These are phyloP conservation scores for Origma solitaria DNA, from an alignment of 2,113 vertebrate species.

Conservation along the genomic window DNA sequence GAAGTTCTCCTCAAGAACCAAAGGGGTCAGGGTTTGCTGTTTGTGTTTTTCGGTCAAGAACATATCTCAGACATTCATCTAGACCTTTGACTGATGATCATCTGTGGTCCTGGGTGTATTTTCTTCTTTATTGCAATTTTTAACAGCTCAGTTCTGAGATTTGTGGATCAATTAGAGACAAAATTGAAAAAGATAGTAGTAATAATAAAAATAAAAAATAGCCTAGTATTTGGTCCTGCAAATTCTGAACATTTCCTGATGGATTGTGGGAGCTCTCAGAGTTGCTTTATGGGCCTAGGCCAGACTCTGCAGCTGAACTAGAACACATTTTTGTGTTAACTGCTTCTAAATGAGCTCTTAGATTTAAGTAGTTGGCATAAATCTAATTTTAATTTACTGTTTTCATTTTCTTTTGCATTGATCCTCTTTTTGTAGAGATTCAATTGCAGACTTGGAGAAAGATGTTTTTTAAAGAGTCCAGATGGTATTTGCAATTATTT, in stretches of 20 bases:
- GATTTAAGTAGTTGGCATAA: slow-evolving; percentile 50
- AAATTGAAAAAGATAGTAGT: background rate
- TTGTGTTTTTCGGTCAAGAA: background rate
- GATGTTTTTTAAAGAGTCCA: slow-evolving; percentile 36
- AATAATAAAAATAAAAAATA: background rate
- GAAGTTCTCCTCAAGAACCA: background rate
- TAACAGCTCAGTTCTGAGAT: background rate
- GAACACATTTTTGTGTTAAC: slow-evolving; percentile 40
- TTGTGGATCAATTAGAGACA: background rate
- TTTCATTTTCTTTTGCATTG: slow-evolving; percentile 51
- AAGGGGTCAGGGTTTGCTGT: background rate
- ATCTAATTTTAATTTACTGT: slow-evolving; percentile 49
- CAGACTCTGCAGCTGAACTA: slow-evolving; percentile 1
- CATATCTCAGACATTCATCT: background rate
- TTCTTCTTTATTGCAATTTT: background rate
- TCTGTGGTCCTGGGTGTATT: background rate
- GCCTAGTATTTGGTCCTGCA: background rate
- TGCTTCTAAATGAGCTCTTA: slow-evolving; percentile 55
- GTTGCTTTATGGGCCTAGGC: background rate
- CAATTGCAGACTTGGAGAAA: slow-evolving; percentile 38
- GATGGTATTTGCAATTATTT: slow-evolving; percentile 58
- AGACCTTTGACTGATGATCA: background rate
- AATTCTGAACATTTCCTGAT: background rate
- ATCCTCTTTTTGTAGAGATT: slow-evolving; percentile 19
- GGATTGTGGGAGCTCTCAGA: background rate